These are phyloP conservation scores for Eidolon helvum DNA, from an alignment of 2,113 vertebrate genomes.

Conservation along the genomic window DNA sequence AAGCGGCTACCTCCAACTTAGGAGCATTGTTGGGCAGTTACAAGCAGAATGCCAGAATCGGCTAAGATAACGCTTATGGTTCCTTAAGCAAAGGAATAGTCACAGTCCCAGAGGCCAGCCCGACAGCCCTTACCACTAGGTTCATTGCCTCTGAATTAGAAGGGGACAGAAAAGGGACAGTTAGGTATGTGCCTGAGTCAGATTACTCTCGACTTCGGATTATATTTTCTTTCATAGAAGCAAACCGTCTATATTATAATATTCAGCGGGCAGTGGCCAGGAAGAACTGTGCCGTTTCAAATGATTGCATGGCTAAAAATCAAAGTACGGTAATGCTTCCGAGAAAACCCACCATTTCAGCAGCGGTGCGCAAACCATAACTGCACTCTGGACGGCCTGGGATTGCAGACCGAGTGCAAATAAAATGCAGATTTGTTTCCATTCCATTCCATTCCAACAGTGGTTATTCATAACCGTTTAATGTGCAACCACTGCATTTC, in stretches of 20 bases:
- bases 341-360: constrained; percentile 61
- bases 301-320: constrained; percentile 58
- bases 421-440: constrained; percentile 85
- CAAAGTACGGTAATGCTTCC: constrained; percentile 70
- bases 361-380: constrained; percentile 44
- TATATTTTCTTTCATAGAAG: constrained; percentile 67
- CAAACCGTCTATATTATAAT: constrained; percentile 77
- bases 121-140: constrained; percentile 49
- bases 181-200: constrained; percentile 52
- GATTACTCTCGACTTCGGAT: constrained; percentile 55
- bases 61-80: background rate
- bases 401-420: constrained; percentile 79
- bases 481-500: constrained; percentile 78
- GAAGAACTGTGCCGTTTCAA: constrained; percentile 68
- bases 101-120: background rate
- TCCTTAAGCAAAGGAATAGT: constrained; percentile 49
- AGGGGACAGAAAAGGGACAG: constrained; percentile 51
- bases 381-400: constrained; percentile 77
- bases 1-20: background rate
- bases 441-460: constrained; percentile 80
- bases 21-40: background rate
- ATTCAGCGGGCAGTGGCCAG: constrained; percentile 70
- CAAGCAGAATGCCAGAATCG: background rate
- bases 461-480: constrained; percentile 84
- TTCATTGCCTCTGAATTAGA: constrained; percentile 60